These are phyloP conservation scores for Ceratitis capitata DNA, from an alignment of 1,140 invertebrate species.

Conservation along the genomic window DNA sequence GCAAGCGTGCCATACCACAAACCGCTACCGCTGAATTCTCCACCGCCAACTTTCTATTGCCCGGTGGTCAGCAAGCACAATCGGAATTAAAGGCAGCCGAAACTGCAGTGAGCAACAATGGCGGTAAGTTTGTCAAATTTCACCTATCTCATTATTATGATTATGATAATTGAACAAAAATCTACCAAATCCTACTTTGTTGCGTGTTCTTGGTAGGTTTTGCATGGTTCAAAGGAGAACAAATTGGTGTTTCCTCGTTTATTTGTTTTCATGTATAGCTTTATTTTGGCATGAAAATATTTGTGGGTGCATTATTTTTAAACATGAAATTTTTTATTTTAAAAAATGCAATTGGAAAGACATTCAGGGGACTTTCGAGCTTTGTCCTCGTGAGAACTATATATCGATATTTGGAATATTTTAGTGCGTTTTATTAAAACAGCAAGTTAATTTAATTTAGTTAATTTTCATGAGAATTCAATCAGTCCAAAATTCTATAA, in stretches of 20 bases:
- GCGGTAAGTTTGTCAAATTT: constrained; percentile 31
- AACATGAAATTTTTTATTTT: no score
- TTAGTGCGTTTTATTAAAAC: no score
- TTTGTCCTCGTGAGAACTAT: no score
- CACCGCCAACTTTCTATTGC: constrained; percentile 94
- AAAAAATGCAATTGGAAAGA: no score
- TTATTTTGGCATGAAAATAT: not conserved
- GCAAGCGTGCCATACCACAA: constrained; percentile 86
- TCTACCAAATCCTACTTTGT: not conserved
- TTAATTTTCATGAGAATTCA: no score
- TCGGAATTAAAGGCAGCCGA: constrained; percentile 54
- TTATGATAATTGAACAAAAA: not conserved
- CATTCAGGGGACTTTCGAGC: no score
- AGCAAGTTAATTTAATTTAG: no score
- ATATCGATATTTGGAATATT: no score
- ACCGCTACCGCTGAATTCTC: constrained; percentile 65
- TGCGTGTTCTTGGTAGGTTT: not conserved
- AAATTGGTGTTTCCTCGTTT: not conserved
- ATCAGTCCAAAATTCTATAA: no score
- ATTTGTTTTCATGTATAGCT: not conserved
- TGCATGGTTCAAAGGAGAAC: not conserved
- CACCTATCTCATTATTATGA: not conserved
- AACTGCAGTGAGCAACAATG: constrained; percentile 27
- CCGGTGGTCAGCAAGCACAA: constrained; percentile 74
- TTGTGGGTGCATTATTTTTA: no score